Evolutionary conservation across 2,888 invertebrate species (phyloP).

Genomic region (Drosophila atroscutellata): DNA sequence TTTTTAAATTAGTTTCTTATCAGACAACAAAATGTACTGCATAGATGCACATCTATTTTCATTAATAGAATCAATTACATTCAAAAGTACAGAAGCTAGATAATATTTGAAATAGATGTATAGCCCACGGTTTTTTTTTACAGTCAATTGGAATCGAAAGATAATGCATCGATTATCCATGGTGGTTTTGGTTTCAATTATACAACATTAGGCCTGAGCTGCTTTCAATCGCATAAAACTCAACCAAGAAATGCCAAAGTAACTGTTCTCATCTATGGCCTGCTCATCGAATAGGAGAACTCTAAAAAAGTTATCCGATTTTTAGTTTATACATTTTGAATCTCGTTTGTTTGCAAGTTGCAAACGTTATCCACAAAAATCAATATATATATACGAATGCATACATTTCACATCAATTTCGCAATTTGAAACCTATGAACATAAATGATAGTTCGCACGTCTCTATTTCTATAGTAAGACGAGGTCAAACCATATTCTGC

Average conservation of each 20-base stretch:
- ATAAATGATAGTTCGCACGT: not conserved
- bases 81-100: not conserved
- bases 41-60: not conserved
- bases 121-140: not conserved
- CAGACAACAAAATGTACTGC: not conserved
- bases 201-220: not conserved
- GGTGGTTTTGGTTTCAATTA: not conserved
- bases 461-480: not conserved
- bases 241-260: not conserved
- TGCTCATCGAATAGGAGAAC: not conserved
- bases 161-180: not conserved
- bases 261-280: not conserved
- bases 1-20: not conserved
- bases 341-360: not conserved
- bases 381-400: not conserved
- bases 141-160: not conserved
- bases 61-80: conserved; percentile 1
- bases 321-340: too few species aligned
- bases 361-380: not conserved
- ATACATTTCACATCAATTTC: not conserved
- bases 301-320: not conserved
- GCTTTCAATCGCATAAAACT: not conserved
- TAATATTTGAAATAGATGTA: not conserved
- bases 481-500: conserved; percentile 4
- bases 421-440: not conserved